These are phyloP conservation scores for Musca domestica DNA, from an alignment of 1,140 invertebrate genomes.

Conservation along the genomic window DNA sequence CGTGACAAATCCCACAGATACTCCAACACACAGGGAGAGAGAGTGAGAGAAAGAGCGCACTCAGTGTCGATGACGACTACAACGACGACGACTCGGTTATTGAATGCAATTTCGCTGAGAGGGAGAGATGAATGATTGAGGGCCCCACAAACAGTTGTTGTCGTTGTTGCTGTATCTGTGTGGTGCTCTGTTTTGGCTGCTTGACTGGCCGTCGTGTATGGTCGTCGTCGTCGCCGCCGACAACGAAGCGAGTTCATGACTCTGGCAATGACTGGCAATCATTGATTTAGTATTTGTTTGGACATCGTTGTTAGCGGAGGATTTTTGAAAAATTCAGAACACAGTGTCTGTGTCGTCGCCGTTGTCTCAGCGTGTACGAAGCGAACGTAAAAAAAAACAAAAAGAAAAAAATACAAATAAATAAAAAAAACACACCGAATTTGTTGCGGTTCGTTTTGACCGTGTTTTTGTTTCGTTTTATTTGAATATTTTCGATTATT, in stretches of 20 bases:
- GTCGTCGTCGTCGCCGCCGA: background rate
- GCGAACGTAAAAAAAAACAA: background rate
- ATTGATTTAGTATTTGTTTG: slow-evolving; percentile 49
- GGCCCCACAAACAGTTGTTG: no score
- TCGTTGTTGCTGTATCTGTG: background rate
- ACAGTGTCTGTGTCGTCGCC: background rate
- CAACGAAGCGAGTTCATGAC: slow-evolving; percentile 3
- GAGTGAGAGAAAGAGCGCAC: no score
- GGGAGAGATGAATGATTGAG: no score
- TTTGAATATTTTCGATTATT: background rate
- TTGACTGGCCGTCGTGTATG: background rate
- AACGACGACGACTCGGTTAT: no score
- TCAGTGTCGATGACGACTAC: no score
- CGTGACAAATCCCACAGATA: no score
- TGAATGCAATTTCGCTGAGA: no score
- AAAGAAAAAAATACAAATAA: background rate
- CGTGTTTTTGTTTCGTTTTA: background rate
- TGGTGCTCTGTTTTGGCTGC: background rate
- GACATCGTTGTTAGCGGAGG: slow-evolving; percentile 49
- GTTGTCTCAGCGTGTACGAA: background rate
- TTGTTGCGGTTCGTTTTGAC: background rate
- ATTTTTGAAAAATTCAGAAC: background rate
- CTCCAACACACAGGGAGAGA: no score
- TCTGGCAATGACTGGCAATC: slow-evolving; percentile 22
- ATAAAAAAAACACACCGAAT: no score